These are phyloP conservation scores for Girardinus metallicus DNA, from an alignment of 2,797 vertebrate species.

Conservation along the genomic window DNA sequence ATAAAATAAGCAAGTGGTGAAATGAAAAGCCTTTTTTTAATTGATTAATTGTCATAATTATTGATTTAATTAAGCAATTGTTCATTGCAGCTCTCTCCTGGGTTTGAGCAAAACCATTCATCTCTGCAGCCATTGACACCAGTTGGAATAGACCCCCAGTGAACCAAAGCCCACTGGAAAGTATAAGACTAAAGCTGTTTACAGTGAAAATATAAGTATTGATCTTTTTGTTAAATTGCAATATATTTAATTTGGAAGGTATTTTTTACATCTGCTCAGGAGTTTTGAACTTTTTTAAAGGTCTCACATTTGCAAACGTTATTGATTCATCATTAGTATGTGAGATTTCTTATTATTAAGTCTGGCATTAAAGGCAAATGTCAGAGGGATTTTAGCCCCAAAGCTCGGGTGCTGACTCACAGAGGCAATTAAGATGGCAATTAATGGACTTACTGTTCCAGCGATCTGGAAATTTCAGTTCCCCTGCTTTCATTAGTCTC, in stretches of 20 bases:
- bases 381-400: conserved; percentile 49
- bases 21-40: too few relatives aligned
- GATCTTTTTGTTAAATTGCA: neutral
- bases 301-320: conserved; percentile 35
- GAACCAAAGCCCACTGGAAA: neutral
- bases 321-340: conserved; percentile 41
- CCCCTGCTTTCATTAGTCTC: conserved; percentile 39
- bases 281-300: conserved; percentile 37
- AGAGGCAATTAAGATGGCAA: conserved; percentile 44
- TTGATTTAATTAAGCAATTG: too few relatives aligned
- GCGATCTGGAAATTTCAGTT: conserved; percentile 5
- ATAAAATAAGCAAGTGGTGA: too few relatives aligned
- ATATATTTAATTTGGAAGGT: conserved; percentile 23
- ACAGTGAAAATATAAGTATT: neutral
- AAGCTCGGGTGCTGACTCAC: conserved; percentile 33
- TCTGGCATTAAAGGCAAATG: conserved; percentile 54
- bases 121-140: too few relatives aligned
- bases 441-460: conserved; percentile 35
- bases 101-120: too few relatives aligned
- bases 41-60: too few relatives aligned
- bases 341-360: conserved; percentile 36
- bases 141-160: too few relatives aligned
- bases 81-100: too few relatives aligned
- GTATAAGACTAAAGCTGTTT: neutral
- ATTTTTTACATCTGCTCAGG: conserved; percentile 10